Conservation (phyloP, 2,888 invertebrate species). For the Sinodicranocentrus sp. region DNA sequence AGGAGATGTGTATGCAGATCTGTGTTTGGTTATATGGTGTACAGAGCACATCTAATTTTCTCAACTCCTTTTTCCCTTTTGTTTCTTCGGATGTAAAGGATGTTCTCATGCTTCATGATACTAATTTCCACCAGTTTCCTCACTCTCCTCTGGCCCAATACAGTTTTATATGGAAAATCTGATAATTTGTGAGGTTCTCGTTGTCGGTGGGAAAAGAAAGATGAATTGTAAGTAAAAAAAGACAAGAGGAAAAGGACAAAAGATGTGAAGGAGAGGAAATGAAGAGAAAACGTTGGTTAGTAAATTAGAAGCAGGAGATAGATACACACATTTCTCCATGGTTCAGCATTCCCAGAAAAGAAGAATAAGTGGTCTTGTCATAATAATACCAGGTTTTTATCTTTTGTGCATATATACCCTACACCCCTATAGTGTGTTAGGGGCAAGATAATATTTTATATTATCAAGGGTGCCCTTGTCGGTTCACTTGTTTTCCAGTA, state of each 20-base stretch:
- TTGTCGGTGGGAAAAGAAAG: slow-evolving; percentile 10
- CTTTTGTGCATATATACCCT: background rate
- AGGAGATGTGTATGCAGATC: background rate
- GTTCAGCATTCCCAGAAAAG: too few relatives aligned
- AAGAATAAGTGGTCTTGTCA: slow-evolving; percentile 28
- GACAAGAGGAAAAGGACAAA: slow-evolving; percentile 1
- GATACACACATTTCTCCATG: background rate
- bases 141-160: background rate
- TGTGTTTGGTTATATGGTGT: background rate
- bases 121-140: background rate
- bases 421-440: too few relatives aligned
- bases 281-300: slow-evolving; percentile 25
- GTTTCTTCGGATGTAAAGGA: slow-evolving; percentile 20
- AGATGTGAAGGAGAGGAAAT: slow-evolving; percentile 11
- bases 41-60: slow-evolving; percentile 45
- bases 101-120: background rate
- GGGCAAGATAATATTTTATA: slow-evolving; percentile 32
- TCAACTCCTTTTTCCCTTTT: slow-evolving; percentile 50
- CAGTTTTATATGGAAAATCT: background rate
- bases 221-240: slow-evolving; percentile 37
- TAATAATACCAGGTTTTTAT: slow-evolving; percentile 57
- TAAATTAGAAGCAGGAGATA: slow-evolving; percentile 41
- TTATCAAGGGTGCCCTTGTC: slow-evolving; percentile 60
- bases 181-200: slow-evolving; percentile 58
- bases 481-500: slow-evolving; percentile 6